Base-by-base conservation (phyloP, 2,888 invertebrate genomes). In the Meteorus colon region DNA sequence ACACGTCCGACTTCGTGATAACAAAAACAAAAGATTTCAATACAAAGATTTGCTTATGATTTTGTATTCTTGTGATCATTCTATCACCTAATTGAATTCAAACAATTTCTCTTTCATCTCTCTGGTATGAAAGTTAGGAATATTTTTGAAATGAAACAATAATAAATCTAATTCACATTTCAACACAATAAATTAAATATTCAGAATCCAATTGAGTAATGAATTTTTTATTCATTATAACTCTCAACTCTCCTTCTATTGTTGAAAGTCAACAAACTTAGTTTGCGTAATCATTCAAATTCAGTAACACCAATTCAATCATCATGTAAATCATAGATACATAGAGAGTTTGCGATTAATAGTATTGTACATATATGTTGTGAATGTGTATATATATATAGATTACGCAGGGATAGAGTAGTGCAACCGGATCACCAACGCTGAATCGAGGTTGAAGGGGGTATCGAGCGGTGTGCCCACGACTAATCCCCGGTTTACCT, bases 401-500 rank as follows among this genome's bases (percentile, higher is more conserved):
- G 68, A 45, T 68, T 45, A 68, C 10, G 10, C 4, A 55, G 55
- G 45, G 27, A 34, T 55, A 29, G 51, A 45, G 55, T 37, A 14
- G 37, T 66, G 72, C 72, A 12, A 41, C 63, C 62, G 63, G 74
- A 74, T 55, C 73, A 67, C 67, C 59, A 27, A 19, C 55, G 31
- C 41, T 12, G 74, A 74, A 71, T 60, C 48, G 77, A 72, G 76
- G 74, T 55, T 55, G 19, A 55, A 55, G 77, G 65, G 70, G 72
- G 72, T 75, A 79, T 77, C 75, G 78, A 78, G 76, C 76, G 79
- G 69, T 78, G 84, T 83, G 84, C 80, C 86, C 82, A 84, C 84
- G 80, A 88, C 89, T 89, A 89, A 89, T 89, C 89, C 88, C 73
- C 86, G 89, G 88, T 87, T 89, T 89, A 88, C 88, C 88, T 89